Conservation (phyloP, 1,140 invertebrate species). For the Ooceraea biroi region DNA sequence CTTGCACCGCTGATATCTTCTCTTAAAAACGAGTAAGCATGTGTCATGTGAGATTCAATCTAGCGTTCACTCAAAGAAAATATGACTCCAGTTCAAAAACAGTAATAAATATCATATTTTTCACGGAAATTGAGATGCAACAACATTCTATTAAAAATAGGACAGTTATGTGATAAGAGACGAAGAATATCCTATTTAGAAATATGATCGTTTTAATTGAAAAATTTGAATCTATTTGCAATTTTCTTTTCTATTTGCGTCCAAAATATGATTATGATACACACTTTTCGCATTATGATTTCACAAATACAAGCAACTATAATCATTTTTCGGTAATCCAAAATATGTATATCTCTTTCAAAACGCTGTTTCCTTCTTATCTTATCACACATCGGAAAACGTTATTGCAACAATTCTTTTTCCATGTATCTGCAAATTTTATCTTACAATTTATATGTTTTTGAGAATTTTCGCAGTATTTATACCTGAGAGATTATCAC, state of each 20-base stretch:
- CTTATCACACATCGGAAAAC: not conserved
- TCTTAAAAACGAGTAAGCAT: not conserved
- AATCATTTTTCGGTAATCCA: no score
- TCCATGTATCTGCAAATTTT: not conserved
- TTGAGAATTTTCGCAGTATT: slow-evolving; percentile 20
- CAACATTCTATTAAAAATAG: slow-evolving; percentile 9
- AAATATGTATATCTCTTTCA: not conserved
- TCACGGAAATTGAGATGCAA: not conserved
- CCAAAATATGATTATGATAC: not conserved
- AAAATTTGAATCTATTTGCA: not conserved
- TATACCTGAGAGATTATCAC: slow-evolving; percentile 11
- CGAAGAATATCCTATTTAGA: not conserved
- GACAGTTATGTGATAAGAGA: slow-evolving; percentile 2
- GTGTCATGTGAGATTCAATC: not conserved
- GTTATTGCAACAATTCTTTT: slow-evolving; percentile 12
- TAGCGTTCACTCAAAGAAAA: not conserved
- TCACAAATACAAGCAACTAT: no score
- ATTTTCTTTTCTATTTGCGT: not conserved
- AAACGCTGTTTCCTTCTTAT: not conserved
- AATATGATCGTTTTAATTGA: not conserved
- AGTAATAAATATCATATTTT: not conserved
- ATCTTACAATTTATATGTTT: not conserved
- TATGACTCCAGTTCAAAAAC: not conserved
- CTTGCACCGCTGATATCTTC: not conserved
- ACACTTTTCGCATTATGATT: no score